A percentile compares a stretch with the other conserved stretches of the same genome.
These are phyloP conservation scores for Carollia perspicillata DNA, from an alignment of 2,113 vertebrate genomes.

Conservation along the genomic window DNA sequence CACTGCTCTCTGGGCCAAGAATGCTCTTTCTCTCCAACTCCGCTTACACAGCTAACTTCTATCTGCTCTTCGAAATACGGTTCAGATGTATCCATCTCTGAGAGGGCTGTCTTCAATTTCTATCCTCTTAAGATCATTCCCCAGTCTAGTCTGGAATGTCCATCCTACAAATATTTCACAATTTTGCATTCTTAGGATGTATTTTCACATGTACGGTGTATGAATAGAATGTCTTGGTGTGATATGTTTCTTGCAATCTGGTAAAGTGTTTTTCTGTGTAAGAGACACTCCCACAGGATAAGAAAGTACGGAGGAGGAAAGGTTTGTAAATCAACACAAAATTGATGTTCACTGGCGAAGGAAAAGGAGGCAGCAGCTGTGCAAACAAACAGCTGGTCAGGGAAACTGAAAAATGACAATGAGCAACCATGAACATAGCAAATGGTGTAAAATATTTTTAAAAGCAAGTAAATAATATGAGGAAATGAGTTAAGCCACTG, in stretches of 20 bases:
- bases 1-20: not conserved
- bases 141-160: not conserved
- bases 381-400: constrained; percentile 34
- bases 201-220: not conserved
- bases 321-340: constrained; percentile 9
- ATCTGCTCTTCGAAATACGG: not conserved
- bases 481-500: constrained; percentile 18
- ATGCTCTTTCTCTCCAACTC: not conserved
- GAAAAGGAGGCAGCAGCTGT: constrained; percentile 40
- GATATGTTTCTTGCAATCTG: not conserved
- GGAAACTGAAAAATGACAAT: not conserved
- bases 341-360: not conserved
- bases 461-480: constrained; percentile 22
- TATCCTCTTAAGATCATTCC: not conserved
- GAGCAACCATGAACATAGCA: not conserved
- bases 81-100: not conserved
- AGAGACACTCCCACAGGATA: not conserved
- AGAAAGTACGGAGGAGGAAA: not conserved
- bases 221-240: not conserved
- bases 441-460: not conserved
- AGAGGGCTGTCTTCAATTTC: not conserved
- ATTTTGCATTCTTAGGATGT: not conserved
- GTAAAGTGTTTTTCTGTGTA: not conserved
- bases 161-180: not conserved
- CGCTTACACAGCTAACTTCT: not conserved